A percentile compares a stretch with the other conserved stretches of the same genome.
These are phyloP conservation scores for Cyprinodon brontotheroides DNA, from an alignment of 2,113 vertebrate genomes.

Conservation along the genomic window DNA sequence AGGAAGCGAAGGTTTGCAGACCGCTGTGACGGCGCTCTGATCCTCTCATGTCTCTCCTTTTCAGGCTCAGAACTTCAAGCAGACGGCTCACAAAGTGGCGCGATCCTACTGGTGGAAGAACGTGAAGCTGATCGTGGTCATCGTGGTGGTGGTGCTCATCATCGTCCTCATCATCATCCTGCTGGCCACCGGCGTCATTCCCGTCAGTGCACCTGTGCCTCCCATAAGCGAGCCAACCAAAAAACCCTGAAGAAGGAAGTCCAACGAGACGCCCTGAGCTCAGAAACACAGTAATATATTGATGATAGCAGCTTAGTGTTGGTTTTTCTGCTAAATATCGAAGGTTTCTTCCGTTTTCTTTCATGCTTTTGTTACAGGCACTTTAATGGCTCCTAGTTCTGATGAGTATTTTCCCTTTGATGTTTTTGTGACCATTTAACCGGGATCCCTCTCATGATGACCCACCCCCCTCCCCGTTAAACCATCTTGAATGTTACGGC, in stretches of 20 bases:
- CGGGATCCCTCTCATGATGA: neutral
- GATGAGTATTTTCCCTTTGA: neutral
- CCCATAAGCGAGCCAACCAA: constrained; percentile 20
- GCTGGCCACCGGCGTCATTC: constrained; percentile 86
- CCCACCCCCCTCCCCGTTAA: neutral
- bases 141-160: constrained; percentile 84
- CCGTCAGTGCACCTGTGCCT: constrained; percentile 32
- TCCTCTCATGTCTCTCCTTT: neutral
- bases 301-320: constrained; percentile 23
- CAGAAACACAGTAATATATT: constrained; percentile 20
- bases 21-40: neutral
- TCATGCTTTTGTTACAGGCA: constrained; percentile 24
- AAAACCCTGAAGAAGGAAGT: constrained; percentile 35
- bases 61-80: constrained; percentile 94
- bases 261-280: constrained; percentile 25
- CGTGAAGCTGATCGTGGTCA: constrained; percentile 86
- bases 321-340: constrained; percentile 23
- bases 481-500: neutral
- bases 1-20: neutral
- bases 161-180: constrained; percentile 88
- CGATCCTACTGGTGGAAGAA: constrained; percentile 96
- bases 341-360: constrained; percentile 9
- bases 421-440: neutral
- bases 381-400: constrained; percentile 15
- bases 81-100: constrained; percentile 90